phyloP scores from a whole-genome alignment of 2,888 invertebrate species.

The Timema podura region DNA sequence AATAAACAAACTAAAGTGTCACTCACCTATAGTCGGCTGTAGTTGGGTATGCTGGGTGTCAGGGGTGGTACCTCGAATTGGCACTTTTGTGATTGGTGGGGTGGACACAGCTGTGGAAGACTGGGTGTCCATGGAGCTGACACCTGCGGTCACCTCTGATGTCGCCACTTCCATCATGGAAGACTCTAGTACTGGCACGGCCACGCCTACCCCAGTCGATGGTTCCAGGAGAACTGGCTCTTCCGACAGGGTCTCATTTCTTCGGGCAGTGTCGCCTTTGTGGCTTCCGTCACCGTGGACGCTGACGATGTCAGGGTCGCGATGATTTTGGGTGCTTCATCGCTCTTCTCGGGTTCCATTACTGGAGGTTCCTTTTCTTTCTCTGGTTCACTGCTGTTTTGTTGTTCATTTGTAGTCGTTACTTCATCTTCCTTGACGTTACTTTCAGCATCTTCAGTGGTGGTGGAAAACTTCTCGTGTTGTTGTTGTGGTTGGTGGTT shows the following conservation, averaged over 20 bases:
- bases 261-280: slow-evolving; percentile 9
- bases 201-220: slow-evolving; percentile 34
- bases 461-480: slow-evolving; percentile 29
- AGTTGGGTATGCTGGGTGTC: too few species aligned
- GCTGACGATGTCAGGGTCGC: slow-evolving; percentile 22
- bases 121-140: neutral
- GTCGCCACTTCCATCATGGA: slow-evolving; percentile 39
- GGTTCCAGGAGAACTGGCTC: slow-evolving; percentile 26
- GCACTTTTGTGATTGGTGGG: neutral
- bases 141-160: slow-evolving; percentile 1
- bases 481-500: slow-evolving; percentile 28
- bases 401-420: slow-evolving; percentile 28
- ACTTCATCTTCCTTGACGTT: too few species aligned
- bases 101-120: neutral
- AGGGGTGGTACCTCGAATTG: too few species aligned
- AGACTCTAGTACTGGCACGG: slow-evolving; percentile 44
- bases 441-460: slow-evolving; percentile 24
- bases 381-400: slow-evolving; percentile 39
- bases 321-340: neutral
- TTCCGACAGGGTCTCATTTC: slow-evolving; percentile 10
- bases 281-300: slow-evolving; percentile 24
- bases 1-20: too few species aligned
- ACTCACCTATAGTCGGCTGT: too few species aligned
- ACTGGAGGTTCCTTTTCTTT: slow-evolving; percentile 43
- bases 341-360: slow-evolving; percentile 32